phyloP scores from a whole-genome alignment of 2,113 vertebrate species.

The Sander vitreus region DNA sequence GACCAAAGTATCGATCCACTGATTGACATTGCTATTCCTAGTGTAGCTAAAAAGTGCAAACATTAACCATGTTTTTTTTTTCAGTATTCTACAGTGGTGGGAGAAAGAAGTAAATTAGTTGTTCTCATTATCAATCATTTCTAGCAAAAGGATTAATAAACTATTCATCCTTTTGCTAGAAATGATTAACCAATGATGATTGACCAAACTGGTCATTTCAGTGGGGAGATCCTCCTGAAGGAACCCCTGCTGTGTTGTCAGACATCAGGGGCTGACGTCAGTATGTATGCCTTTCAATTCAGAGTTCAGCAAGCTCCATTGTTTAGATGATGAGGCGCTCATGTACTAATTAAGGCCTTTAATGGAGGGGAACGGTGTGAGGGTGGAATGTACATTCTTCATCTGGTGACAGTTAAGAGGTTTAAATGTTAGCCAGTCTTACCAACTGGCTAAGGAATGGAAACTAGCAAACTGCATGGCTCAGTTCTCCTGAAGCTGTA shows the following conservation, averaged over 20 bases:
- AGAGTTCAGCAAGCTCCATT: slow-evolving; percentile 7
- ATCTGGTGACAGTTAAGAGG: slow-evolving; percentile 34
- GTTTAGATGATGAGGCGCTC: slow-evolving; percentile 16
- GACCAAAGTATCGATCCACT: neutral
- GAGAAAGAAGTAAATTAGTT: neutral
- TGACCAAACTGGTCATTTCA: too few species aligned
- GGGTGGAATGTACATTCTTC: slow-evolving; percentile 16
- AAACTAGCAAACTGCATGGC: neutral
- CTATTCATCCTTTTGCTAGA: too few species aligned
- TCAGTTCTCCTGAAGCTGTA: neutral
- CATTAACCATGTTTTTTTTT: neutral
- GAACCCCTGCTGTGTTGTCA: slow-evolving; percentile 11
- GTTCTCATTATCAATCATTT: neutral
- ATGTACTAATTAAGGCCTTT: slow-evolving; percentile 40
- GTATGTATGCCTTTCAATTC: neutral
- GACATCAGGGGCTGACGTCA: neutral
- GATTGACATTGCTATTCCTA: neutral
- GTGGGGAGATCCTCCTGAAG: neutral
- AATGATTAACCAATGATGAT: too few species aligned
- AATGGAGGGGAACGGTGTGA: slow-evolving; percentile 45
- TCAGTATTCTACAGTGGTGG: neutral
- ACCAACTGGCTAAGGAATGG: neutral
- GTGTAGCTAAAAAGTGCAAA: neutral
- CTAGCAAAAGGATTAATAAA: neutral
- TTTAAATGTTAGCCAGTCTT: slow-evolving; percentile 44